Evolutionary conservation across 2,113 vertebrate species (phyloP).

Genomic region (Irena cyanogastra): DNA sequence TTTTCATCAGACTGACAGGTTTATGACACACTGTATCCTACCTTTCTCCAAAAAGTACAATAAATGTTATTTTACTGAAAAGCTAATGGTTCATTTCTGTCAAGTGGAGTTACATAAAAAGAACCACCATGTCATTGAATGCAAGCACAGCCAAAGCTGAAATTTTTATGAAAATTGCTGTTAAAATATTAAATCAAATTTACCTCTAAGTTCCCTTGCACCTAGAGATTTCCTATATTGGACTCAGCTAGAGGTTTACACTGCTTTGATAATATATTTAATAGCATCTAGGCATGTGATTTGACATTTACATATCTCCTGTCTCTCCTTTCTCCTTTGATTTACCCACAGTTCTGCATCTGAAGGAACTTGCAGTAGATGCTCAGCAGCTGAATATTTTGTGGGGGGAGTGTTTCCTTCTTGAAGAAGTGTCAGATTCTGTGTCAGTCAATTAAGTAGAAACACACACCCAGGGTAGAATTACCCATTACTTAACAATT

Average conservation of each 20-base stretch:
- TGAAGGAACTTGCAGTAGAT: background rate
- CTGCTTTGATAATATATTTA: background rate
- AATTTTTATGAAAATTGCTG: background rate
- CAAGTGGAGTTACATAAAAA: background rate
- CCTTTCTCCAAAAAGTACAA: background rate
- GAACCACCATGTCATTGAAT: background rate
- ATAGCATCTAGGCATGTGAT: background rate
- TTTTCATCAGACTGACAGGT: background rate
- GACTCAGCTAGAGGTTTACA: background rate
- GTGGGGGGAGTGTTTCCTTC: background rate
- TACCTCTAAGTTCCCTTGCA: background rate
- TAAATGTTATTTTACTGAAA: background rate
- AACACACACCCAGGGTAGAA: background rate
- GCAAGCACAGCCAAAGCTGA: background rate
- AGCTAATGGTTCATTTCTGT: background rate
- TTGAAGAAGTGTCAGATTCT: background rate
- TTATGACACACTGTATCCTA: background rate
- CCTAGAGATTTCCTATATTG: background rate
- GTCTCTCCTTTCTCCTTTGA: background rate
- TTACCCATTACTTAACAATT: background rate
- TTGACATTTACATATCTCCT: background rate
- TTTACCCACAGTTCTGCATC: background rate
- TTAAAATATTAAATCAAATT: background rate
- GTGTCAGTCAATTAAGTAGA: background rate
- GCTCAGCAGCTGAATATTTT: background rate